Percentiles rank a stretch among this genome's conserved stretches.
phyloP scores from a whole-genome alignment of 2,113 vertebrate genomes.

The Carettochelys insculpta region DNA sequence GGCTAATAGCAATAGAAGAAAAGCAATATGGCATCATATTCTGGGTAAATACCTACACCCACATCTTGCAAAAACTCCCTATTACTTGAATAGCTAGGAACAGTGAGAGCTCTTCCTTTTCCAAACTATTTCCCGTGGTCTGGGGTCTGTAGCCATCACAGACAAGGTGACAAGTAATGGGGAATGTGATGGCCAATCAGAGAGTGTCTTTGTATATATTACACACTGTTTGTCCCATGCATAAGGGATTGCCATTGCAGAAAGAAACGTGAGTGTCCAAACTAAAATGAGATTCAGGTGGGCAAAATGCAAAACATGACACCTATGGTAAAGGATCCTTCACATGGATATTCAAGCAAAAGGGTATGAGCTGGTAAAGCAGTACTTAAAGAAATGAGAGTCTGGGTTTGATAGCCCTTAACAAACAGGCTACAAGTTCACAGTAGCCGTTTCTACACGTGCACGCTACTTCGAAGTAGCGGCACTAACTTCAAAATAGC shows the following conservation, averaged over 20 bases:
- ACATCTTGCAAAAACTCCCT: background rate
- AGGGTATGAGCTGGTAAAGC: background rate
- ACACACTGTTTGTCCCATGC: accelerated
- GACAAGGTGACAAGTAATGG: background rate
- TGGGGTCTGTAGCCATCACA: background rate
- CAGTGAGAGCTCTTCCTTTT: background rate
- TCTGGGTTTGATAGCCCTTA: background rate
- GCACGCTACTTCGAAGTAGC: too few relatives aligned
- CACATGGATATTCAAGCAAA: background rate
- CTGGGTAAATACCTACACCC: background rate
- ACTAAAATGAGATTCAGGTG: background rate
- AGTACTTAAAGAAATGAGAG: background rate
- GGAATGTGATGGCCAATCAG: background rate
- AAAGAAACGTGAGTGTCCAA: background rate
- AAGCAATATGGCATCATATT: accelerated
- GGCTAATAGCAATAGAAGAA: background rate
- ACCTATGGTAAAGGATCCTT: accelerated
- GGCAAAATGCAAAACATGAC: background rate
- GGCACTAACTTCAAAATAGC: too few relatives aligned
- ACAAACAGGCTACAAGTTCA: background rate
- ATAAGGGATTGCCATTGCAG: background rate
- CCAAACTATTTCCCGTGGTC: background rate
- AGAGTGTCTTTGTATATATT: background rate
- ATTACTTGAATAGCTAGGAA: background rate
- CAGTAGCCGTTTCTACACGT: too few relatives aligned